Percentiles rank a stretch among this genome's conserved stretches.
phyloP scores from a whole-genome alignment of 1,140 invertebrate species.

The Brachionus rubens region DNA sequence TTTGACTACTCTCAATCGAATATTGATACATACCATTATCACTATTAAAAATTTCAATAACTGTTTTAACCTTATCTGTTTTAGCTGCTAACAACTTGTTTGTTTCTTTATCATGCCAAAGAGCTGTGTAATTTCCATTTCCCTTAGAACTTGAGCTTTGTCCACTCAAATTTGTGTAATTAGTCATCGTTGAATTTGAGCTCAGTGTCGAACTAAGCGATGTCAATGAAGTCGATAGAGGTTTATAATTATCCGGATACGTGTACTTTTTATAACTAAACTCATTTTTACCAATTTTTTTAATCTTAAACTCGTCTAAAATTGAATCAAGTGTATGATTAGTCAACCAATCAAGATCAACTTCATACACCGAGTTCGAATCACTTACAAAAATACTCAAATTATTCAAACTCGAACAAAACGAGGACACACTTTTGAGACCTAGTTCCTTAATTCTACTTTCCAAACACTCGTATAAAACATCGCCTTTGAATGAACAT shows the following conservation, averaged over 20 bases:
- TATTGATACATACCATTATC: conserved; percentile 1
- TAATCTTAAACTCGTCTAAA: neutral
- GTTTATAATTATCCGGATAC: neutral
- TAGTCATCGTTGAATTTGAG: neutral
- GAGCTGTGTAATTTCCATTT: conserved; percentile 24
- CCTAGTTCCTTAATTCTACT: neutral
- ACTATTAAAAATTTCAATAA: conserved; percentile 14
- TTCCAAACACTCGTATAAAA: conserved; percentile 12
- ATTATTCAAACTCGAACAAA: conserved; percentile 15
- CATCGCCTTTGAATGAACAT: neutral
- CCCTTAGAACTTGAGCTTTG: neutral
- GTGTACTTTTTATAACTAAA: neutral
- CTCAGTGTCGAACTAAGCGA: conserved; percentile 30
- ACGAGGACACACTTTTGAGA: neutral
- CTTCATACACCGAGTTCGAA: conserved; percentile 18
- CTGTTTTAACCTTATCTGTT: conserved; percentile 19
- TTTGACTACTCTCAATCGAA: conserved; percentile 13
- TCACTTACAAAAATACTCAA: neutral
- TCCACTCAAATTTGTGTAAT: neutral
- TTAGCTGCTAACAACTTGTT: conserved; percentile 28
- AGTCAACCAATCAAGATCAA: conserved; percentile 31
- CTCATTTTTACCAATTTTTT: neutral
- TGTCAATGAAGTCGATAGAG: neutral
- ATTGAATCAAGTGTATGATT: neutral
- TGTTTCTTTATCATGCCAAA: conserved; percentile 27